Conservation (phyloP, 2,113 vertebrate species). For the Geothlypis trichas region DNA sequence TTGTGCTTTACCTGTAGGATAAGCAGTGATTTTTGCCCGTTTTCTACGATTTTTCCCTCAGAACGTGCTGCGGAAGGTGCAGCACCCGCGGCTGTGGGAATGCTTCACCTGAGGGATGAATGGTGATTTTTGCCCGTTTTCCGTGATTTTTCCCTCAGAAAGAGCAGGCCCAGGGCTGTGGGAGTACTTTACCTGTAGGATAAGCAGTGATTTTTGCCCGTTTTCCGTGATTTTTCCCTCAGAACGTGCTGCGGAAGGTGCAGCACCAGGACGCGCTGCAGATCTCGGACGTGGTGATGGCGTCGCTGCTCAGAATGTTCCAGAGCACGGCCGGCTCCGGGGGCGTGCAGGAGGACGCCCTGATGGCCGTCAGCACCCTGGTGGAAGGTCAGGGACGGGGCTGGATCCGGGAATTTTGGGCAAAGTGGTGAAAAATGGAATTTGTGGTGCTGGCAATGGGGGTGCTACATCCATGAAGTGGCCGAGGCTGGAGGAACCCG, state of each 20-base stretch:
- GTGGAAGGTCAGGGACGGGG: constrained; percentile 86
- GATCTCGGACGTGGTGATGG: constrained; percentile 98
- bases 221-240: neutral
- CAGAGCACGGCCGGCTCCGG: constrained; percentile 97
- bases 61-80: neutral
- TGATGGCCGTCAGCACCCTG: constrained; percentile 97
- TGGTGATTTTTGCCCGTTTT: neutral
- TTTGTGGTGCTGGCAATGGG: accelerated
- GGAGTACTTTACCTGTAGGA: accelerated
- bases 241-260: constrained; percentile 96
- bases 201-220: accelerated
- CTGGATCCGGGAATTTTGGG: neutral
- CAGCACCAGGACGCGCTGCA: constrained; percentile 90
- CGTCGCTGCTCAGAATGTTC: constrained; percentile 94
- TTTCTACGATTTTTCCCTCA: neutral
- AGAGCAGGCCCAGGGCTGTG: accelerated
- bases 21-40: accelerated
- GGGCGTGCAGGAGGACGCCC: constrained; percentile 92
- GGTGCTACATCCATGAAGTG: accelerated
- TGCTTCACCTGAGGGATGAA: accelerated
- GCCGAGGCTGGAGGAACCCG: neutral
- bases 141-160: neutral
- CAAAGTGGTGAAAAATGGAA: accelerated
- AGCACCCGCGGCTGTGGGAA: accelerated
- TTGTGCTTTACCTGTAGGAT: neutral